These are phyloP conservation scores for Manis crassicaudata DNA, from an alignment of 2,797 vertebrate genomes.

Conservation along the genomic window DNA sequence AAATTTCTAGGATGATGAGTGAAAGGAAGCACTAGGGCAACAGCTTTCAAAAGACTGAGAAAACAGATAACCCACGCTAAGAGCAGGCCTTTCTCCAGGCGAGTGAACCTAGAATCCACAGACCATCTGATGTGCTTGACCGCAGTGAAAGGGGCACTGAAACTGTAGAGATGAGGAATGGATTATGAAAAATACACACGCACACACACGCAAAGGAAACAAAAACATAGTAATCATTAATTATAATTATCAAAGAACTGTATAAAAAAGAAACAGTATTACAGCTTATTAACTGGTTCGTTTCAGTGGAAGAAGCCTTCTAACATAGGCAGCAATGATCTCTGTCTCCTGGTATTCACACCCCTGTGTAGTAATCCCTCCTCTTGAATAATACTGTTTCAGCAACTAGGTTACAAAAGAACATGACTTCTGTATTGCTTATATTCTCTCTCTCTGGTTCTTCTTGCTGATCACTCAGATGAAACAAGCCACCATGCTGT, in stretches of 20 bases:
- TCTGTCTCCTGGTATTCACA: not conserved
- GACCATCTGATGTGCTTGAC: not conserved
- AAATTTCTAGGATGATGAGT: not conserved
- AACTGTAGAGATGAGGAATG: not conserved
- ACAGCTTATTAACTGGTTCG: not conserved
- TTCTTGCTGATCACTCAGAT: not conserved
- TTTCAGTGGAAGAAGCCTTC: not conserved
- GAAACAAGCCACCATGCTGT: not conserved
- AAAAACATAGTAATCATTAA: constrained; percentile 3
- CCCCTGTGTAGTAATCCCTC: not conserved
- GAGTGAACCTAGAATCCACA: not conserved
- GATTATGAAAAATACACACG: not conserved
- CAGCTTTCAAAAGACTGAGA: not conserved
- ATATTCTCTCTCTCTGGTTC: not conserved
- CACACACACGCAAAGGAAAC: not conserved
- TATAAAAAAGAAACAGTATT: not conserved
- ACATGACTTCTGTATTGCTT: not conserved
- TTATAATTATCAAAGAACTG: not conserved
- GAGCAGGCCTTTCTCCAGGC: not conserved
- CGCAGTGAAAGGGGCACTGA: not conserved
- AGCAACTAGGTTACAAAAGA: not conserved
- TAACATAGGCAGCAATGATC: not conserved
- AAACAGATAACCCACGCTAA: not conserved
- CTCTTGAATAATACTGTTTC: not conserved
- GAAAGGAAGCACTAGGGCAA: not conserved